Conservation (phyloP, 2,113 vertebrate genomes). For the Marmota flaviventris region DNA sequence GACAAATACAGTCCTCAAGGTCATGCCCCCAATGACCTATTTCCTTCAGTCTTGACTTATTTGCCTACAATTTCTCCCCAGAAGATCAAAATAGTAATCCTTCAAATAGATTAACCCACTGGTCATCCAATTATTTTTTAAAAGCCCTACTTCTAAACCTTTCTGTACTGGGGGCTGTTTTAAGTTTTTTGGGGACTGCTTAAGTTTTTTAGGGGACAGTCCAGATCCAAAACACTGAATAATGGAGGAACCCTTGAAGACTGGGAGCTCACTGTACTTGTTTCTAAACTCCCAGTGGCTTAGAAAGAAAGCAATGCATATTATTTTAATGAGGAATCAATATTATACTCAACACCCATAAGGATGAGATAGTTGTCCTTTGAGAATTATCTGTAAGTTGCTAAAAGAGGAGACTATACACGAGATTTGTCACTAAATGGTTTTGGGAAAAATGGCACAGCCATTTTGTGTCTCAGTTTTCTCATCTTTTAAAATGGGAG, state of each 20-base stretch:
- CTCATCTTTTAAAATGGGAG: slow-evolving; percentile 48
- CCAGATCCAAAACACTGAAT: no score
- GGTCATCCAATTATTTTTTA: no score
- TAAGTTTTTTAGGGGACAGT: no score
- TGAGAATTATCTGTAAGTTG: slow-evolving; percentile 21
- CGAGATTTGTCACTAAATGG: not conserved
- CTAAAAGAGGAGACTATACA: not conserved
- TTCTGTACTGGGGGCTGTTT: no score
- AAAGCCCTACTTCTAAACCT: no score
- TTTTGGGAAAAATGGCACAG: not conserved
- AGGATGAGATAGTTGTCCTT: not conserved
- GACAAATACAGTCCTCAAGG: no score
- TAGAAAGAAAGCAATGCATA: not conserved
- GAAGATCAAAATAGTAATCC: no score
- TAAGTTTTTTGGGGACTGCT: no score
- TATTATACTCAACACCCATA: slow-evolving; percentile 24
- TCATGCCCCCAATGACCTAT: no score
- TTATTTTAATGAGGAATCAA: slow-evolving; percentile 38
- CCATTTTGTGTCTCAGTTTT: not conserved
- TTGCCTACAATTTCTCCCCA: no score
- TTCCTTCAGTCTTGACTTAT: no score
- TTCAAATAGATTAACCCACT: no score
- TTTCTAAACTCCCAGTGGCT: not conserved
- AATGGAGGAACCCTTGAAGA: not conserved
- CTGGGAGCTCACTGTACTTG: not conserved